Evolutionary conservation across 2,113 vertebrate species (phyloP).

Genomic region (Oreocharis arfaki): DNA sequence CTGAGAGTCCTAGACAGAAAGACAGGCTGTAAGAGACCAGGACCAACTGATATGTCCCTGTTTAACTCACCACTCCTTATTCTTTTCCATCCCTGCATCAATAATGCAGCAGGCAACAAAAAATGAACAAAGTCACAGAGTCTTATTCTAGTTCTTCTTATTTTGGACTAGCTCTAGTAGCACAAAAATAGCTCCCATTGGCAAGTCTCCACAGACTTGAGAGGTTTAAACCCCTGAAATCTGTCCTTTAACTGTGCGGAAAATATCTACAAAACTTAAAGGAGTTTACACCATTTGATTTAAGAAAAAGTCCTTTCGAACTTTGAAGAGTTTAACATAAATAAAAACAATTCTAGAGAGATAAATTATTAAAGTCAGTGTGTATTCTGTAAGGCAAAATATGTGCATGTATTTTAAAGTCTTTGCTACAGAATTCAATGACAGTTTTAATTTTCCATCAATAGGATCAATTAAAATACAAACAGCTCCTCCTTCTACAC

Average conservation of each 20-base stretch:
- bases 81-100: not conserved
- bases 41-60: not conserved
- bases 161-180: not conserved
- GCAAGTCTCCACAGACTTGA: not conserved
- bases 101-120: conserved; percentile 29
- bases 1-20: not conserved
- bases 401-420: not conserved
- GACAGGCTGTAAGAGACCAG: not conserved
- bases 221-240: not conserved
- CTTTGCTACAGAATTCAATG: not conserved
- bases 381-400: not conserved
- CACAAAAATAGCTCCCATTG: conserved; percentile 5
- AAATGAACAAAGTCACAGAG: not conserved
- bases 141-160: not conserved
- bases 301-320: not conserved
- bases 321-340: not conserved
- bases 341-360: not conserved
- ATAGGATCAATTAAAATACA: not conserved
- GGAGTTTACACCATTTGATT: not conserved
- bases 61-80: not conserved
- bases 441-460: conserved; percentile 8
- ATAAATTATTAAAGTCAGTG: not conserved
- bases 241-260: not conserved
- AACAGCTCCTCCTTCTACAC: not conserved
- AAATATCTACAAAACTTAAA: not conserved